Percentiles rank a stretch among this genome's conserved stretches.
Conservation (phyloP, 2,113 vertebrate genomes). For the Pseudonaja textilis region DNA sequence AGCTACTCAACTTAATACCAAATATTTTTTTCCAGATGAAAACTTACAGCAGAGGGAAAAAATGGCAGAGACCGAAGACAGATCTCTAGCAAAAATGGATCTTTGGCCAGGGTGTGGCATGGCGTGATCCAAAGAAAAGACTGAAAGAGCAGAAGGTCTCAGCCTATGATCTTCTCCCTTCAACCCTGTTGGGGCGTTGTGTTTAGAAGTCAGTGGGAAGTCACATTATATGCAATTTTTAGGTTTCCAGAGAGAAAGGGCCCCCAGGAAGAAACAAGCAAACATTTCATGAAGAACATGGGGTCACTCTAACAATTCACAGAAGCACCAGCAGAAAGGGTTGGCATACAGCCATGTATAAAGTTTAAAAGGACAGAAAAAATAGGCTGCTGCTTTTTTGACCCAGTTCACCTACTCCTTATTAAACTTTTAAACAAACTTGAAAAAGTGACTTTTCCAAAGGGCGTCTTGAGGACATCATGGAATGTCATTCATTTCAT, state of each 20-base stretch:
- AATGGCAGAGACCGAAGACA: neutral
- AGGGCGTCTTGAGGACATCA: neutral
- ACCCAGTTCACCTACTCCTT: neutral
- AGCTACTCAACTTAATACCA: too few relatives aligned
- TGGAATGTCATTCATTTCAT: neutral
- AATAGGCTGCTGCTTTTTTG: neutral
- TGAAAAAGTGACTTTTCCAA: neutral
- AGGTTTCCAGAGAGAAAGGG: neutral
- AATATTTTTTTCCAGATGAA: neutral
- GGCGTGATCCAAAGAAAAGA: neutral
- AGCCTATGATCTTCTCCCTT: neutral
- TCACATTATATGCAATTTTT: neutral
- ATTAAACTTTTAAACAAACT: neutral
- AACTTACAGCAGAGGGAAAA: neutral
- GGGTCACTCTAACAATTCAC: neutral
- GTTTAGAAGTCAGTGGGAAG: neutral
- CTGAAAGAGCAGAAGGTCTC: neutral
- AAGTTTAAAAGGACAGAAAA: neutral
- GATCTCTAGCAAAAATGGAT: neutral
- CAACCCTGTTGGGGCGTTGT: neutral
- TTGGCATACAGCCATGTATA: neutral
- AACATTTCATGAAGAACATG: neutral
- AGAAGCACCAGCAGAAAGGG: neutral
- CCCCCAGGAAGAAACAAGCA: neutral
- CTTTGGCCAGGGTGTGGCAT: neutral